Conservation (phyloP, 1,140 invertebrate genomes). For the Cepaea nemoralis region DNA sequence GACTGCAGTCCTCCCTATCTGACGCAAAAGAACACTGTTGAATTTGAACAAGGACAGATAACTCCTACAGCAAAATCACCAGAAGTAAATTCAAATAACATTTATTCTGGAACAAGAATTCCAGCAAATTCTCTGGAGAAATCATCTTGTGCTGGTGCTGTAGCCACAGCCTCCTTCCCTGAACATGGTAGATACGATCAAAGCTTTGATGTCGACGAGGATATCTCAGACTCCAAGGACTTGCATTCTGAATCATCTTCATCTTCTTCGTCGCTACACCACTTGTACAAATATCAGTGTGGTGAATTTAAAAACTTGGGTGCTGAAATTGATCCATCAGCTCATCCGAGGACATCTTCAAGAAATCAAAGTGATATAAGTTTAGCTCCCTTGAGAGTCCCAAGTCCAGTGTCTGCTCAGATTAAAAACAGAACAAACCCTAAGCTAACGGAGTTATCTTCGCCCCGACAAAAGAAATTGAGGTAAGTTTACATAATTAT, state of each 20-base stretch:
- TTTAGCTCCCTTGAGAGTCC: slow-evolving; percentile 10
- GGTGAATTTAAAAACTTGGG: not conserved
- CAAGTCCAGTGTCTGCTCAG: slow-evolving; percentile 23
- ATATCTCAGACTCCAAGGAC: not conserved
- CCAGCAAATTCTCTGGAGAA: not conserved
- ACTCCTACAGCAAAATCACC: not conserved
- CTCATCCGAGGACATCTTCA: not conserved
- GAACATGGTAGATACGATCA: not conserved
- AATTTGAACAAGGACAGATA: not conserved
- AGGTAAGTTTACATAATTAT: slow-evolving; percentile 13
- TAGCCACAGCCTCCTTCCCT: not conserved
- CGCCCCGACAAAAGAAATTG: slow-evolving; percentile 4
- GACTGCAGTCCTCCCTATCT: not conserved
- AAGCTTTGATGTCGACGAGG: not conserved
- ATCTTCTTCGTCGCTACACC: not conserved
- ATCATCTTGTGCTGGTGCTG: not conserved
- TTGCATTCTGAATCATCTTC: not conserved
- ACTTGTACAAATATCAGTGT: not conserved
- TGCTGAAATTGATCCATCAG: not conserved
- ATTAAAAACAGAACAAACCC: slow-evolving; percentile 22
- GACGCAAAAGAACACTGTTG: not conserved
- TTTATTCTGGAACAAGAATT: not conserved
- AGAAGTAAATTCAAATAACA: not conserved
- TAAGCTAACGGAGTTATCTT: not conserved
- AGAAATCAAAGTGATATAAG: not conserved